phyloP scores from a whole-genome alignment of 1,140 invertebrate genomes.

The Popillia japonica region DNA sequence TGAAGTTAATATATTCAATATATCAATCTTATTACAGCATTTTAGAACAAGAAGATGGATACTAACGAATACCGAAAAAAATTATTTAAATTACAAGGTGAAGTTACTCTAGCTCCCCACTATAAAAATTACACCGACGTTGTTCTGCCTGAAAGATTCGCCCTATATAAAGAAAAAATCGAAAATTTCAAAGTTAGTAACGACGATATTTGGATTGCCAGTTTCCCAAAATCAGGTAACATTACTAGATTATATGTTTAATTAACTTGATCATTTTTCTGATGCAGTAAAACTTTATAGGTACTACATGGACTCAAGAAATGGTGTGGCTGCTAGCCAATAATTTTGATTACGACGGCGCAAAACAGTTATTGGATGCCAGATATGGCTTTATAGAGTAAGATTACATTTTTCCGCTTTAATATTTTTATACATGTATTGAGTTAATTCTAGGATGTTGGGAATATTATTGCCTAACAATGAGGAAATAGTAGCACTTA shows the following conservation, averaged over 20 bases:
- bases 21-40: no score
- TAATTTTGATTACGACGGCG: conserved; percentile 64
- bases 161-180: not conserved
- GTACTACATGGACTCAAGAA: conserved; percentile 72
- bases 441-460: not conserved
- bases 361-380: conserved; percentile 64
- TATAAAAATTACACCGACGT: not conserved
- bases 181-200: conserved; percentile 62
- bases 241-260: conserved; percentile 32
- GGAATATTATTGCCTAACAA: not conserved
- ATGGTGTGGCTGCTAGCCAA: conserved; percentile 68
- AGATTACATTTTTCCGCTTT: no score
- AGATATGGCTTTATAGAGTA: conserved; percentile 78
- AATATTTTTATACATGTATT: not conserved
- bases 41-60: not conserved
- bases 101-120: not conserved
- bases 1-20: no score
- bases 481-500: not conserved
- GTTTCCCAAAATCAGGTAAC: conserved; percentile 81
- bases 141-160: not conserved
- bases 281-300: conserved; percentile 50
- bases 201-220: conserved; percentile 82
- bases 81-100: not conserved
- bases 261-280: conserved; percentile 34
- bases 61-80: not conserved